phyloP scores from a whole-genome alignment of 2,888 invertebrate species.

The Epinotia ramella region DNA sequence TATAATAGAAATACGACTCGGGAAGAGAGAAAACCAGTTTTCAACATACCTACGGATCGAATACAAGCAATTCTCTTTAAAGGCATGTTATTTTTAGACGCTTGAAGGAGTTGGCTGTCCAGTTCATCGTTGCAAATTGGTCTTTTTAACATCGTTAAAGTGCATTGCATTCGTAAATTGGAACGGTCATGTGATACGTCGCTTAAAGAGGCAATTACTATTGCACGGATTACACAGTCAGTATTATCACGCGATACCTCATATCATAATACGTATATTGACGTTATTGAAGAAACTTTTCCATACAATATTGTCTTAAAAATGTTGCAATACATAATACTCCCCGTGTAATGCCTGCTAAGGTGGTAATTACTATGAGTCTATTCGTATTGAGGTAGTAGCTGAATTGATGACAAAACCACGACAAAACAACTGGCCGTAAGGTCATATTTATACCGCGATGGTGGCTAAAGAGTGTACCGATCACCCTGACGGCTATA shows the following conservation, averaged over 20 bases:
- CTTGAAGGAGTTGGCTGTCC: conserved; percentile 15
- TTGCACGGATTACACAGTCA: too few relatives aligned
- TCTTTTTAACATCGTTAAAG: conserved; percentile 31
- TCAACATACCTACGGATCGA: background rate
- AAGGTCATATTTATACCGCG: background rate
- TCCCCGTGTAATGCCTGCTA: too few relatives aligned
- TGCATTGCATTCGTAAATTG: conserved; percentile 19
- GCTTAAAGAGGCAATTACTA: too few relatives aligned
- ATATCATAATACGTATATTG: too few relatives aligned
- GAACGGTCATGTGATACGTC: conserved; percentile 16
- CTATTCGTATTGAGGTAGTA: background rate
- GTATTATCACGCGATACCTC: too few relatives aligned
- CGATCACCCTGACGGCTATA: too few relatives aligned
- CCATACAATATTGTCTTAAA: too few relatives aligned
- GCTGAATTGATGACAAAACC: background rate
- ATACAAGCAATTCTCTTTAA: conserved; percentile 7
- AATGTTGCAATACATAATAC: too few relatives aligned
- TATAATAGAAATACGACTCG: too few relatives aligned
- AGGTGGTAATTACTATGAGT: background rate
- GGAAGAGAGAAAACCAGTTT: too few relatives aligned
- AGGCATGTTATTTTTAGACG: conserved; percentile 22
- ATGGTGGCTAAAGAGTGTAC: background rate
- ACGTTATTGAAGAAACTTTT: too few relatives aligned
- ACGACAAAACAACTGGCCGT: background rate
- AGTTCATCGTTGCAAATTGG: conserved; percentile 27